These are phyloP conservation scores for Eulemur rufifrons DNA, from an alignment of 2,113 vertebrate genomes.

Conservation along the genomic window DNA sequence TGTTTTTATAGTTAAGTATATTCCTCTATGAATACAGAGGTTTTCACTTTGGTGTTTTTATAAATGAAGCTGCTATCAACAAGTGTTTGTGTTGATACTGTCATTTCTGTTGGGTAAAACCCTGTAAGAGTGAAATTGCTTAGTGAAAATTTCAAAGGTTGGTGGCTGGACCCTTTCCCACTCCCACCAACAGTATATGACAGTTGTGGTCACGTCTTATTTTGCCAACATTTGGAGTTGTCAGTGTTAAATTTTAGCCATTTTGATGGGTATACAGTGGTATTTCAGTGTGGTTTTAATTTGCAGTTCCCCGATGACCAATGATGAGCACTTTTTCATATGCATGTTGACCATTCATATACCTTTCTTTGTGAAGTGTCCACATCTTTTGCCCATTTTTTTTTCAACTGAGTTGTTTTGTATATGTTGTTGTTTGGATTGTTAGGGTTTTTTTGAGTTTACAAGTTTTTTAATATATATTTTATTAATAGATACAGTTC, in stretches of 20 bases:
- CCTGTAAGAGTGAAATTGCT: neutral
- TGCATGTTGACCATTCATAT: neutral
- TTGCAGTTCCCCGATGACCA: neutral
- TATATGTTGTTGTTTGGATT: neutral
- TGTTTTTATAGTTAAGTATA: neutral
- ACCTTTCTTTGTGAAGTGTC: neutral
- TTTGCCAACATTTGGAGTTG: neutral
- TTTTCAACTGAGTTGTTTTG: neutral
- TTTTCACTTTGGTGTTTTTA: neutral
- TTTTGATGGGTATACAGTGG: neutral
- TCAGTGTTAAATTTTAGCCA: neutral
- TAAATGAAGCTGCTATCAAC: neutral
- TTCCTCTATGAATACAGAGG: neutral
- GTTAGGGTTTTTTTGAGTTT: neutral
- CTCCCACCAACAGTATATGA: neutral
- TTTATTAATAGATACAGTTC: no score
- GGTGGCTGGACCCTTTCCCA: neutral
- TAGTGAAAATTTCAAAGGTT: neutral
- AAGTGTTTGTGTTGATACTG: neutral
- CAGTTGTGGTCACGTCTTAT: neutral
- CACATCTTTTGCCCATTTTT: neutral
- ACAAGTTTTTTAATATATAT: no score
- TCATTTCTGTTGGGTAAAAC: neutral
- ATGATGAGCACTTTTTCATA: neutral
- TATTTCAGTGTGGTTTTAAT: neutral